Percentiles rank a stretch among this genome's conserved stretches.
Evolutionary conservation across 2,797 vertebrate species (phyloP).

Genomic region (Pelobates cultripes): DNA sequence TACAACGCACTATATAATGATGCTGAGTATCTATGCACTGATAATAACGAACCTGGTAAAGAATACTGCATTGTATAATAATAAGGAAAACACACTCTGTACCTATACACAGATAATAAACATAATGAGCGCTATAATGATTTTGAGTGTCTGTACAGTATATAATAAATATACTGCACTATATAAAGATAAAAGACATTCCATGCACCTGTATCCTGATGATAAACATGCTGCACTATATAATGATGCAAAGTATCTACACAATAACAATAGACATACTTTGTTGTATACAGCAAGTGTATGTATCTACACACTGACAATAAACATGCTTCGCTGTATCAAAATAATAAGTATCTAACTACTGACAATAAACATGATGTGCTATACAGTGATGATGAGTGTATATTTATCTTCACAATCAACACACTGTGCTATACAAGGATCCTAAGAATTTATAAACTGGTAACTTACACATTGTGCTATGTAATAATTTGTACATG

Average conservation of each 20-base stretch:
- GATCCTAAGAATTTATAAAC: not conserved
- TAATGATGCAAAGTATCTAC: not conserved
- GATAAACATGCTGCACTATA: not conserved
- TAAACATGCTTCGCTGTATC: not conserved
- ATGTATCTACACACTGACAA: not conserved
- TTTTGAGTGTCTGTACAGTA: not conserved
- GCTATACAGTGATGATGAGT: not conserved
- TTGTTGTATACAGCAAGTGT: no score
- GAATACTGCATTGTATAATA: not conserved
- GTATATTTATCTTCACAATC: not conserved
- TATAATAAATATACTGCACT: no score
- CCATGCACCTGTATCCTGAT: not conserved
- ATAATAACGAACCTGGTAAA: not conserved
- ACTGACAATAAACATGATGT: not conserved
- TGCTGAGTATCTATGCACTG: not conserved
- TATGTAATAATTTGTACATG: not conserved
- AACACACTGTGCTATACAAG: not conserved
- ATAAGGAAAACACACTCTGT: not conserved
- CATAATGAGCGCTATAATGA: no score
- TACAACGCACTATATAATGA: not conserved
- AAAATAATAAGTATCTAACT: not conserved
- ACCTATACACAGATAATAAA: not conserved
- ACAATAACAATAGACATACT: no score
- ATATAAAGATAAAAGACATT: not conserved
- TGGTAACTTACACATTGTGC: not conserved